Base-by-base conservation (phyloP, 2,797 vertebrate species). In the Sphenodon punctatus region DNA sequence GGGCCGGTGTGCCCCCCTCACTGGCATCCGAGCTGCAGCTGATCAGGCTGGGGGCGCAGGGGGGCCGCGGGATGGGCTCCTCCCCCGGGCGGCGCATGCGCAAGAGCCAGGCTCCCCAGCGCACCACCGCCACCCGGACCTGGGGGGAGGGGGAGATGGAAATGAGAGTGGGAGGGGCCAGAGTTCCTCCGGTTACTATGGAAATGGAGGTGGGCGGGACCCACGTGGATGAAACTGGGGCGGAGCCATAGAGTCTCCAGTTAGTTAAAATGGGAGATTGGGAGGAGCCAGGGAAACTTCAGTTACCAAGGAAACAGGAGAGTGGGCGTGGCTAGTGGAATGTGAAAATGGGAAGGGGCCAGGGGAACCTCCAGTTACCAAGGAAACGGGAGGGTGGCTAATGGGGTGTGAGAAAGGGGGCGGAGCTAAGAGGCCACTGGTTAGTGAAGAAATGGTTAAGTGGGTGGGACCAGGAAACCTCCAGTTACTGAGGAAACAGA, bases 71-170 rank as follows among this genome's bases (percentile, higher is more conserved):
- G 0, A 93, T 94, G 69, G 95, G 94, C 1, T 96, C 94, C 82
- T 97, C 96, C 7, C 97, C 96, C 0, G 96, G 97, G 0, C 96
- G 95, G 90, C 97, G 97, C 80, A 87, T 83, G 36, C 74, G 64
- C 12, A 83, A 51, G 13, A 77, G 60, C 74, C 80, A 68, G 10
- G 78, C 78, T 1, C 60, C 64, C 53, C 75, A 87, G 2, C 53
- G 72, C 67, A 82, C 11, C 51, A 87, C 53, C 25, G 87, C 14
- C 23, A 68, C 45, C 11, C 68, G 66, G 8, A 67, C 49, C 51
- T 74, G 39, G 19, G 2, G 13, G 46, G 25, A 41, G 56, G 56
- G 3, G n/a, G 17, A 11, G 2, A 34, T 4, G 12, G 12, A 17
- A 10, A 3, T 19, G 30, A 43, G 32, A 30, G 5, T 20, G 59